These are phyloP conservation scores for Parnassius orleans DNA, from an alignment of 2,888 invertebrate genomes.

Conservation along the genomic window DNA sequence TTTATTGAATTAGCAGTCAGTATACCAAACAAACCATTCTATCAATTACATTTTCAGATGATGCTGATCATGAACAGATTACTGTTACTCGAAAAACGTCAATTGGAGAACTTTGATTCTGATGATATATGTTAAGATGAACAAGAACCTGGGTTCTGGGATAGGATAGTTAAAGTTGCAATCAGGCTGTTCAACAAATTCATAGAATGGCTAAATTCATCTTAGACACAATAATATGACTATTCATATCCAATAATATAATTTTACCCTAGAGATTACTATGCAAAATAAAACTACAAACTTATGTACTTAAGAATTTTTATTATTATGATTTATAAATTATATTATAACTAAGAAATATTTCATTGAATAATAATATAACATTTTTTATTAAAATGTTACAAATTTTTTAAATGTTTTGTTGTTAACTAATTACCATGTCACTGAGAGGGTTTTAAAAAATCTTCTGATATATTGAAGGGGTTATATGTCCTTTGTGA, in stretches of 20 bases:
- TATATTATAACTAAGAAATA: too few species aligned
- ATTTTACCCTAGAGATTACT: too few species aligned
- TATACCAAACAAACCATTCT: too few species aligned
- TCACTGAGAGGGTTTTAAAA: constrained; percentile 38
- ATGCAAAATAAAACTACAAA: too few species aligned
- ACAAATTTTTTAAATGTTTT: neutral
- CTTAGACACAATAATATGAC: constrained; percentile 2
- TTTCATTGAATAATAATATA: neutral
- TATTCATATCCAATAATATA: neutral
- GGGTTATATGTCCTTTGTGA: constrained; percentile 59
- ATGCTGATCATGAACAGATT: constrained; percentile 13
- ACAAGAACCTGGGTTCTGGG: constrained; percentile 72
- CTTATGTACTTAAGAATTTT: too few species aligned
- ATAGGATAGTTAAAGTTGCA: constrained; percentile 67
- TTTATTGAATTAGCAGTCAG: too few species aligned
- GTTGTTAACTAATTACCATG: neutral
- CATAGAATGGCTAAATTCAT: constrained; percentile 72
- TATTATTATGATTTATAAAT: too few species aligned
- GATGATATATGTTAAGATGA: constrained; percentile 55
- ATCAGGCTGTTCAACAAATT: constrained; percentile 67
- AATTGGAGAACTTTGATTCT: constrained; percentile 62
- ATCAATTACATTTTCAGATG: constrained; percentile 6
- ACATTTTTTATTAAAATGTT: neutral
- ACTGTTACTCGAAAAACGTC: constrained; percentile 47
- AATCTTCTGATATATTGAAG: constrained; percentile 49